Conservation (phyloP, 2,888 invertebrate genomes). For the Pandemis cinnamomeana region DNA sequence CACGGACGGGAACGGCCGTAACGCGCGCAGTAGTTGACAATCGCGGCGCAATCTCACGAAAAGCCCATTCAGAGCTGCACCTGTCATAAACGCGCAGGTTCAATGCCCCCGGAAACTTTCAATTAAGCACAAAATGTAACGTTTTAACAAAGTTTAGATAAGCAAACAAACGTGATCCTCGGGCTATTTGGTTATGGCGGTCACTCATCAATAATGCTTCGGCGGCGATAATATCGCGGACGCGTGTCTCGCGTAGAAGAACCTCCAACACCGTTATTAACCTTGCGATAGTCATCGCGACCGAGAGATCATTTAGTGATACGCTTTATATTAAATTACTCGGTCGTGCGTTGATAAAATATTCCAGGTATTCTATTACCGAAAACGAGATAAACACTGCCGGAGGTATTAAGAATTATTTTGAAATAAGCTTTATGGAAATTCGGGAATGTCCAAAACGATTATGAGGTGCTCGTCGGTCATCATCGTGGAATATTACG, state of each 20-base stretch:
- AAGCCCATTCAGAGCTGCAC: conserved; percentile 78
- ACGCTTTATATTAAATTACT: conserved; percentile 85
- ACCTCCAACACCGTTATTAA: conserved; percentile 83
- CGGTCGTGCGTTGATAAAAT: conserved; percentile 84
- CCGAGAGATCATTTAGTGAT: conserved; percentile 82
- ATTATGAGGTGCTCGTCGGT: conserved; percentile 42
- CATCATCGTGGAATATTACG: conserved; percentile 27
- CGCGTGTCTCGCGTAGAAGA: conserved; percentile 79
- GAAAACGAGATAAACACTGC: conserved; percentile 78
- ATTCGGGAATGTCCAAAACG: conserved; percentile 52
- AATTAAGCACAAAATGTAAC: conserved; percentile 73
- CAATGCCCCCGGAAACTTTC: conserved; percentile 67
- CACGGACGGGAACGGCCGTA: conserved; percentile 64
- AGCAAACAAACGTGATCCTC: conserved; percentile 80
- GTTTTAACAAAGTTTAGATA: conserved; percentile 73
- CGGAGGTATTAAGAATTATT: conserved; percentile 69
- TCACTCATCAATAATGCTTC: conserved; percentile 82
- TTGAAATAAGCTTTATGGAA: conserved; percentile 50
- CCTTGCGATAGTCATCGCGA: conserved; percentile 78
- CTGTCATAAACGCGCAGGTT: conserved; percentile 75
- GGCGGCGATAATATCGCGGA: conserved; percentile 78
- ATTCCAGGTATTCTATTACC: conserved; percentile 83
- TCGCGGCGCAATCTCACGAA: conserved; percentile 81
- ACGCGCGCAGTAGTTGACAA: conserved; percentile 72
- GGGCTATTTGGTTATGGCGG: conserved; percentile 80